Evolutionary conservation across 2,888 invertebrate species (phyloP).

Genomic region (Drosophila stalkeri): DNA sequence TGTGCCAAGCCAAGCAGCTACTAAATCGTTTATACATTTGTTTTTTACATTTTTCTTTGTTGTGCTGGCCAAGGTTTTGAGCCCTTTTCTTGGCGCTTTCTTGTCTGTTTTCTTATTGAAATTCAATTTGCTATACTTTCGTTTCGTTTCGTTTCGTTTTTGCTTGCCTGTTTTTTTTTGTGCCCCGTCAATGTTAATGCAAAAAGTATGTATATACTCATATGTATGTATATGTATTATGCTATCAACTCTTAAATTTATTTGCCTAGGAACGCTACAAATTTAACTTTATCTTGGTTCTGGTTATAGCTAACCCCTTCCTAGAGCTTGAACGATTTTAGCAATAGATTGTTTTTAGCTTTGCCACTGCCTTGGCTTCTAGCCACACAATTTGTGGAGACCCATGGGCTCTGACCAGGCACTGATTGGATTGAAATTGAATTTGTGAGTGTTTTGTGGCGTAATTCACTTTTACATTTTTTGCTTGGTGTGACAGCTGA

Average conservation of each 20-base stretch:
- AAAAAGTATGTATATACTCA: constrained; percentile 22
- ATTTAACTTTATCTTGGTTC: constrained; percentile 48
- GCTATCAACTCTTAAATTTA: constrained; percentile 16
- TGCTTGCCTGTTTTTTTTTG: constrained; percentile 13
- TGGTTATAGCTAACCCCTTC: constrained; percentile 62
- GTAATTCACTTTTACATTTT: constrained; percentile 10
- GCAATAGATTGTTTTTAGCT: constrained; percentile 64
- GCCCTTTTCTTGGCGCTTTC: constrained; percentile 60
- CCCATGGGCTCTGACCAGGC: constrained; percentile 13
- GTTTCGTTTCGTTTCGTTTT: constrained; percentile 42
- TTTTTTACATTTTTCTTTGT: constrained; percentile 60
- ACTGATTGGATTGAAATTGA: constrained; percentile 74
- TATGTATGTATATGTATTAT: constrained; percentile 2
- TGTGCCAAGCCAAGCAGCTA: constrained; percentile 65
- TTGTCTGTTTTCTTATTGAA: constrained; percentile 76
- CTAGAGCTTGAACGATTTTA: constrained; percentile 58
- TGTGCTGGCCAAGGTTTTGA: constrained; percentile 62
- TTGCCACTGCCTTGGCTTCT: constrained; percentile 24
- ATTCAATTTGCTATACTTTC: constrained; percentile 74
- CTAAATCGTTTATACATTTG: constrained; percentile 81
- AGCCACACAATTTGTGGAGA: constrained; percentile 32
- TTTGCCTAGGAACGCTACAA: constrained; percentile 56
- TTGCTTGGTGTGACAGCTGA: constrained; percentile 38
- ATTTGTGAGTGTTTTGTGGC: constrained; percentile 61
- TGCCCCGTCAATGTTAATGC: constrained; percentile 41